Conservation (phyloP, 2,113 vertebrate genomes). For the Eurystomus gularis region DNA sequence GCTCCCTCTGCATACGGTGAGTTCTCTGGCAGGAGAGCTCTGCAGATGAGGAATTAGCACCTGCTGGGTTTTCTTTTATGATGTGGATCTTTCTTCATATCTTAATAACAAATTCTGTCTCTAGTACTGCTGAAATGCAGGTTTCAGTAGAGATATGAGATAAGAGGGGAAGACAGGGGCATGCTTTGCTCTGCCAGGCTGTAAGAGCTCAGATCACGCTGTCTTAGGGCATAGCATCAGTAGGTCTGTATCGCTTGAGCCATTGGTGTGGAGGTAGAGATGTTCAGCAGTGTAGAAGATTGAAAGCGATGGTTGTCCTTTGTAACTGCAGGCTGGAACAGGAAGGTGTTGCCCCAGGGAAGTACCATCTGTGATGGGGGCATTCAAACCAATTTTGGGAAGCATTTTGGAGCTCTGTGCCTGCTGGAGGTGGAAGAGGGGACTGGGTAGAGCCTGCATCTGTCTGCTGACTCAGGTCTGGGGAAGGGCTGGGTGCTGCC, state of each 20-base stretch:
- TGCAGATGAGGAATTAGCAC: background rate
- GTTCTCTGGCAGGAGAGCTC: background rate
- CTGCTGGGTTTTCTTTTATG: background rate
- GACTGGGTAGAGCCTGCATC: background rate
- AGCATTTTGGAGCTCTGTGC: background rate
- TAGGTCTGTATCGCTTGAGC: background rate
- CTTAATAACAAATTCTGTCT: background rate
- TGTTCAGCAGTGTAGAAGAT: background rate
- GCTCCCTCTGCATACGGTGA: slow-evolving; percentile 90
- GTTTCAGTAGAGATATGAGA: background rate
- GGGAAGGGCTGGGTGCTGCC: background rate
- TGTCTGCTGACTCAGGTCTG: background rate
- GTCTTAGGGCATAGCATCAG: background rate
- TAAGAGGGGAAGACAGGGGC: background rate
- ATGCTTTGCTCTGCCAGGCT: background rate
- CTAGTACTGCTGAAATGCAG: background rate
- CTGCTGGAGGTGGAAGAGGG: background rate
- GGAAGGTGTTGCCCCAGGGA: background rate
- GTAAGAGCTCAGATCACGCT: background rate
- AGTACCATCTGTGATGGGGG: background rate
- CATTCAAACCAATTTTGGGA: background rate
- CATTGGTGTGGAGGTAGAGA: background rate
- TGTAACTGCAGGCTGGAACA: background rate
- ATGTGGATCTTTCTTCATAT: background rate
- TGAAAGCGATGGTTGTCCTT: background rate